A percentile compares a stretch with the other conserved stretches of the same genome.
These are phyloP conservation scores for Dasysyrphus tricinctus DNA, from an alignment of 2,888 invertebrate genomes.

Conservation along the genomic window DNA sequence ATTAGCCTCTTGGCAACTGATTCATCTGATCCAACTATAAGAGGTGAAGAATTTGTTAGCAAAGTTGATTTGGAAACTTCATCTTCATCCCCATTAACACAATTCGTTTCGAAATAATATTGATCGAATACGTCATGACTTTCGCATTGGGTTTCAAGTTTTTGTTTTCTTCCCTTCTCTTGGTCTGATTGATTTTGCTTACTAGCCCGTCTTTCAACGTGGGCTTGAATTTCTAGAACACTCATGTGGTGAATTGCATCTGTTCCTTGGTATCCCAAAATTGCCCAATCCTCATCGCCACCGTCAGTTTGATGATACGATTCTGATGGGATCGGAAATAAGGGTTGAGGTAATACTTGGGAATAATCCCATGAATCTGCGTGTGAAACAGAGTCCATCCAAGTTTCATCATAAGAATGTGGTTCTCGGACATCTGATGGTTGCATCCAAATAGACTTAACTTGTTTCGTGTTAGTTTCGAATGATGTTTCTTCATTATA, in stretches of 20 bases:
- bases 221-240: not conserved
- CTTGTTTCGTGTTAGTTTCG: not conserved
- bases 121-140: not conserved
- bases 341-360: not conserved
- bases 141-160: not conserved
- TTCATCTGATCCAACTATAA: conserved; percentile 15
- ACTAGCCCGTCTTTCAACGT: not conserved
- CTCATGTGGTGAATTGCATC: conserved; percentile 17
- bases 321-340: not conserved
- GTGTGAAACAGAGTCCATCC: not conserved
- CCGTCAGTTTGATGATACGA: not conserved
- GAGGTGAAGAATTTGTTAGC: not conserved
- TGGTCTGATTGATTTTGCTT: not conserved
- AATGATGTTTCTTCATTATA: not conserved
- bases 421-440: not conserved
- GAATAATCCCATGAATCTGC: not conserved
- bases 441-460: not conserved
- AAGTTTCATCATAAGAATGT: not conserved
- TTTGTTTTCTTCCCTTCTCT: not conserved
- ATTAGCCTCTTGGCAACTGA: conserved; percentile 5
- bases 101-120: not conserved
- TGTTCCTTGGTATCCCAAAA: not conserved
- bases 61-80: not conserved
- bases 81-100: not conserved
- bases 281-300: not conserved